Conservation (phyloP, 2,888 invertebrate species). For the Clitarchus hookeri region DNA sequence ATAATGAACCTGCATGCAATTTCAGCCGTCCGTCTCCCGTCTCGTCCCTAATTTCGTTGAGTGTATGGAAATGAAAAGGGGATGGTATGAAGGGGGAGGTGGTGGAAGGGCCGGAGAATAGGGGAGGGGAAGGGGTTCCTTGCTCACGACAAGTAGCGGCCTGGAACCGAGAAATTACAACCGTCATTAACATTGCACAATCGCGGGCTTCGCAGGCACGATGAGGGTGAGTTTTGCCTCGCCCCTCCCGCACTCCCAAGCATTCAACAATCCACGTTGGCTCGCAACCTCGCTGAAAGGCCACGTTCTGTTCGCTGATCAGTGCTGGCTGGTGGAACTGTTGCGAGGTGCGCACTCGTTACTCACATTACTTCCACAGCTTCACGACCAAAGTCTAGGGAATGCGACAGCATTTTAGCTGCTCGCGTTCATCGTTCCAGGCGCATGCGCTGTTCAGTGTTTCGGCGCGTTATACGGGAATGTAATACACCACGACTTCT, state of each 20-base stretch:
- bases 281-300: no score
- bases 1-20: constrained; percentile 36
- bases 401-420: no score
- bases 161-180: constrained; percentile 8
- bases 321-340: no score
- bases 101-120: not conserved
- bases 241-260: not conserved
- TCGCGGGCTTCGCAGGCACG: not conserved
- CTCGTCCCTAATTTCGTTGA: constrained; percentile 36
- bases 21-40: constrained; percentile 30
- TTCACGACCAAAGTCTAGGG: no score
- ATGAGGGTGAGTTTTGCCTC: not conserved
- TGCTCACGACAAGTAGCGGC: constrained; percentile 7
- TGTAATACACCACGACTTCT: no score
- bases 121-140: not conserved
- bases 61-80: constrained; percentile 34
- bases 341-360: no score
- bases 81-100: not conserved
- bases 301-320: no score
- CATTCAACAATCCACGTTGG: no score
- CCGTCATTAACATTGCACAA: constrained; percentile 14
- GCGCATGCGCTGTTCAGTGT: no score
- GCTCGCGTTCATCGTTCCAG: no score
- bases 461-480: no score
- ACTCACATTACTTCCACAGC: no score